Evolutionary conservation across 2,797 vertebrate genomes (phyloP), one percentile per base, ranked within the genome.

Genomic region (Poecilia wingei): DNA sequence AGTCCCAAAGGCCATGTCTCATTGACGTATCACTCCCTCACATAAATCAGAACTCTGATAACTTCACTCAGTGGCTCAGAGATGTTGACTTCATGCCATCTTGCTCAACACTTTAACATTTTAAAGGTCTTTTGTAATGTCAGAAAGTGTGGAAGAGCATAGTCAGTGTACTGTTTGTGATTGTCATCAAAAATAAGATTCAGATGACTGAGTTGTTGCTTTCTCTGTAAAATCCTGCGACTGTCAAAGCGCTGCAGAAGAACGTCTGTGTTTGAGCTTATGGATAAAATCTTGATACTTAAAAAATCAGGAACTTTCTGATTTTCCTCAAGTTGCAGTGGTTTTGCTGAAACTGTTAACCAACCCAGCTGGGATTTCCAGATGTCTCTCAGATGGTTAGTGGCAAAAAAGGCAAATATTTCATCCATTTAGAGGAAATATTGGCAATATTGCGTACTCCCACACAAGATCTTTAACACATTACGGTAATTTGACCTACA

Each of bases 401-500:
- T 36, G 33, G 64, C 20, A 47, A 41, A 4, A 68, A 41, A 22
- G 9, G 9, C 36, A 12, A 66, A 41, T 10, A 9, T 10, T 68
- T 22, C 64, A 41, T 68, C 10, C 20, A 18, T 49, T 45, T 45
- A 45, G 43, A 45, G 43, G 10, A 45, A 12, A 45, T 6, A 49
- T 18, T 49, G 5, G 16, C 18, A 18, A 36, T 36, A 43, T n/a
- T 16, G 6, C 28, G 3, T 25, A 68, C 22, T 3, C 33, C 33
- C 61, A 36, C 33, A 53, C 61, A 41, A 49, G 31, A 69, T 9
- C 33, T 76, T 76, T 53, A 49, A 49, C 75, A 68, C n/a, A 61
- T 12, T 59, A 18, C 1, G 4, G 47, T 49, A 16, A 47, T 45
- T 61, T 64, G 28, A 74, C 59, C 64, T 0, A 3, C n/a, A 70